These are phyloP conservation scores for Macroteleia sp. DNA, from an alignment of 2,888 invertebrate species.

Conservation along the genomic window DNA sequence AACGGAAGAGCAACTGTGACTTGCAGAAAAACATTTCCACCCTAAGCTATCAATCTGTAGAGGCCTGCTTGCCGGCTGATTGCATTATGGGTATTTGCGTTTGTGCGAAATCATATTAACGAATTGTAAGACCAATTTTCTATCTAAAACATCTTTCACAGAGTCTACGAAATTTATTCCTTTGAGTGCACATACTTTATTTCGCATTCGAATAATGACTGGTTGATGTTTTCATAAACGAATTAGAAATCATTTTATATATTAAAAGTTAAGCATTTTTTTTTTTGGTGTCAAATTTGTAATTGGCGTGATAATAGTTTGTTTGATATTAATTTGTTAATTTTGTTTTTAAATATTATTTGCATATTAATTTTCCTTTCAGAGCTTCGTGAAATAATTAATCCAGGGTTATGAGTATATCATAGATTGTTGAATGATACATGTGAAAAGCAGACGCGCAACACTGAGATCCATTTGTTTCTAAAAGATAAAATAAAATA, in stretches of 20 bases:
- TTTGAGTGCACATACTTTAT: neutral
- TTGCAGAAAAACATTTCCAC: slow-evolving; percentile 39
- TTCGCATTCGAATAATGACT: too few species aligned
- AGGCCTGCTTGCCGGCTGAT: slow-evolving; percentile 33
- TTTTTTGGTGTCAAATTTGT: neutral
- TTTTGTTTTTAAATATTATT: slow-evolving; percentile 13
- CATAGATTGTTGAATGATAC: too few species aligned
- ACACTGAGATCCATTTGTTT: slow-evolving; percentile 43
- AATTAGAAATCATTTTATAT: too few species aligned
- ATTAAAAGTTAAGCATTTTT: too few species aligned
- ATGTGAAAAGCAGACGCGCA: slow-evolving; percentile 17
- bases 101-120: slow-evolving; percentile 33
- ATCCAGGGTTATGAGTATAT: slow-evolving; percentile 8
- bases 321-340: too few species aligned
- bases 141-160: too few species aligned
- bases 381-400: neutral
- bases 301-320: neutral
- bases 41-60: slow-evolving; percentile 46
- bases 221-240: too few species aligned
- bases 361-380: slow-evolving; percentile 11
- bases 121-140: slow-evolving; percentile 42
- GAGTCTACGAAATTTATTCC: neutral
- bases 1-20: slow-evolving; percentile 32
- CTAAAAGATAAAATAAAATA: slow-evolving; percentile 51
- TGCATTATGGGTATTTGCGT: slow-evolving; percentile 44